Evolutionary conservation across 2,888 invertebrate species (phyloP), one percentile per base, ranked within the genome.

Genomic region (Andrena bicolor): DNA sequence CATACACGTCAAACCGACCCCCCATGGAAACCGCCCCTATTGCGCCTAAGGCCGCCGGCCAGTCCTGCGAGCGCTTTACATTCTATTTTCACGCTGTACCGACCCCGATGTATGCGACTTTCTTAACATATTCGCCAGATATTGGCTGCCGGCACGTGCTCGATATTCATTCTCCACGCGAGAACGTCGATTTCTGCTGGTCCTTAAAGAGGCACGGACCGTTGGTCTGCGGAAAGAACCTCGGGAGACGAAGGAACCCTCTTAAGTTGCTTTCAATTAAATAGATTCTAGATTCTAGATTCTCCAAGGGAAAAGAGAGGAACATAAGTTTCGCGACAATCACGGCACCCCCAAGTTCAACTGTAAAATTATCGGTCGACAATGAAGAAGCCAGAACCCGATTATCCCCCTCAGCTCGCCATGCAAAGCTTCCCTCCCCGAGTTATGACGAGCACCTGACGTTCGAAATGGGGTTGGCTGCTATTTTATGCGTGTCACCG

Each of bases 51-150:
- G 87, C 87, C 83, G 76, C 71, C 80, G 66, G 75, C 68, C 76
- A 68, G 87, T 84, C 86, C 85, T 83, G 85, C 85, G 86, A 90
- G 87, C 90, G 90, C 90, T 93, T 92, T 92, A 92, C 92, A 93
- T 93, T 93, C 91, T 92, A 93, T 93, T 93, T 93, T 93, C 93
- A 93, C 93, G 92, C 92, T 93, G 91, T 92, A 92, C 90, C 92
- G 93, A 93, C 91, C 91, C 89, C 91, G 90, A 92, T 91, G 90
- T 92, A 92, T 91, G 91, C 91, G 90, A 92, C 92, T 92, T 90
- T 89, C 89, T 91, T 86, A 89, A 87, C 91, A 88, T 92, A 91
- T 91, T 91, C 89, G 87, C 87, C 87, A 90, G 91, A 90, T 92
- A 92, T 92, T 92, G 91, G 89, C 89, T 89, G 78, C 87, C 87